A percentile compares a stretch with the other conserved stretches of the same genome.
phyloP scores from a whole-genome alignment of 2,888 invertebrate genomes.

The Alitta virens region DNA sequence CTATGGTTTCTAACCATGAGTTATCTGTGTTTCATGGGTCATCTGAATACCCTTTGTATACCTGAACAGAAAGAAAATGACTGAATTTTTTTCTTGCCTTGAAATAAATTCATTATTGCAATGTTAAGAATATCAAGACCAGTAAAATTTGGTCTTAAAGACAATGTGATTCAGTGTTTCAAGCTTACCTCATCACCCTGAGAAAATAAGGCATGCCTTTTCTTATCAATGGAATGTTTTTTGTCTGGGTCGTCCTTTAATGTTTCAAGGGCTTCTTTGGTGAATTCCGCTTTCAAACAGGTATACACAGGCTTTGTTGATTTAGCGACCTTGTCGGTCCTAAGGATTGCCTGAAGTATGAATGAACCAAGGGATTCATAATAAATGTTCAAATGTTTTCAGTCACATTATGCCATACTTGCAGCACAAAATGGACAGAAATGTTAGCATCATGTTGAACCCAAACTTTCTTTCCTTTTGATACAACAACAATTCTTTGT shows the following conservation, averaged over 20 bases:
- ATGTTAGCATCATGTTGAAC: no score
- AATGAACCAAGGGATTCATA: background rate
- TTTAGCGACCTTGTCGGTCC: background rate
- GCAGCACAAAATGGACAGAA: no score
- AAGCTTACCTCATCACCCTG: slow-evolving; percentile 35
- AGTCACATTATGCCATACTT: no score
- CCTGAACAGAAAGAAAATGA: slow-evolving; percentile 19
- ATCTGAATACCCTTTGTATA: slow-evolving; percentile 31
- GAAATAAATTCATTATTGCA: no score
- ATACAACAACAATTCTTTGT: no score
- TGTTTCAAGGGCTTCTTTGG: slow-evolving; percentile 37
- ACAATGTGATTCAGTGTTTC: no score
- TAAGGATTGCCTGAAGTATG: background rate
- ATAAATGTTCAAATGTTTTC: no score
- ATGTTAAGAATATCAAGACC: no score
- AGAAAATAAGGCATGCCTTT: slow-evolving; percentile 33
- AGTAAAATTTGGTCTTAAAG: no score
- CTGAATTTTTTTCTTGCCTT: no score
- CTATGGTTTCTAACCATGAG: slow-evolving; percentile 32
- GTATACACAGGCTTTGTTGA: background rate
- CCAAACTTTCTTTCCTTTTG: no score
- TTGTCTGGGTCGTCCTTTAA: slow-evolving; percentile 28
- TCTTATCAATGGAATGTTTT: slow-evolving; percentile 26
- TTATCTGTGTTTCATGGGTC: slow-evolving; percentile 35
- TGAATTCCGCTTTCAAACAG: slow-evolving; percentile 39